Evolutionary conservation across 2,113 vertebrate genomes (phyloP).

Genomic region (Protobothrops mucrosquamatus): DNA sequence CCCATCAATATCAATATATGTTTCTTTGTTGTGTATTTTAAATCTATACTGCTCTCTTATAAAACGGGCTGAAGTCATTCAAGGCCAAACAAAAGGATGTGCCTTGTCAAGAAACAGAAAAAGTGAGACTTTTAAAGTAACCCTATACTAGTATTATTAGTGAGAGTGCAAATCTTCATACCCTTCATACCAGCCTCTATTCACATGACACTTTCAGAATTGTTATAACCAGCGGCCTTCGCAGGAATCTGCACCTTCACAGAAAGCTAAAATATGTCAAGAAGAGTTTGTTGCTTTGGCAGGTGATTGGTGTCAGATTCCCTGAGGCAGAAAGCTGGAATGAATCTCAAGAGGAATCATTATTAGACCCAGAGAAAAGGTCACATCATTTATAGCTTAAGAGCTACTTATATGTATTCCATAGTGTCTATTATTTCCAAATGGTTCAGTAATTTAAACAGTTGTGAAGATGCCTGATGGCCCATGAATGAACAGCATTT

Average conservation of each 20-base stretch:
- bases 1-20: too few relatives aligned
- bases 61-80: not conserved
- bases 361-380: conserved; percentile 16
- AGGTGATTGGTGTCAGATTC: conserved; percentile 4
- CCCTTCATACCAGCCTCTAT: not conserved
- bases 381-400: conserved; percentile 20
- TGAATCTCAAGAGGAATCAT: conserved; percentile 28
- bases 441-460: conserved; percentile 25
- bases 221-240: not conserved
- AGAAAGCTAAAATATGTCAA: not conserved
- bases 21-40: not conserved
- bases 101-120: not conserved
- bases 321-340: conserved; percentile 20
- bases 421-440: not conserved
- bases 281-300: not conserved
- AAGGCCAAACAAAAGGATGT: not conserved
- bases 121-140: not conserved
- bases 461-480: conserved; percentile 21
- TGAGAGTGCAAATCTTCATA: not conserved
- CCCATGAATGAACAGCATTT: conserved; percentile 5
- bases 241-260: not conserved
- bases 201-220: not conserved
- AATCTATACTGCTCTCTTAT: not conserved
- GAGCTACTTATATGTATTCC: not conserved
- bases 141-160: not conserved